These are phyloP conservation scores for Falcaria lacertinaria DNA, from an alignment of 2,888 invertebrate species.

Conservation along the genomic window DNA sequence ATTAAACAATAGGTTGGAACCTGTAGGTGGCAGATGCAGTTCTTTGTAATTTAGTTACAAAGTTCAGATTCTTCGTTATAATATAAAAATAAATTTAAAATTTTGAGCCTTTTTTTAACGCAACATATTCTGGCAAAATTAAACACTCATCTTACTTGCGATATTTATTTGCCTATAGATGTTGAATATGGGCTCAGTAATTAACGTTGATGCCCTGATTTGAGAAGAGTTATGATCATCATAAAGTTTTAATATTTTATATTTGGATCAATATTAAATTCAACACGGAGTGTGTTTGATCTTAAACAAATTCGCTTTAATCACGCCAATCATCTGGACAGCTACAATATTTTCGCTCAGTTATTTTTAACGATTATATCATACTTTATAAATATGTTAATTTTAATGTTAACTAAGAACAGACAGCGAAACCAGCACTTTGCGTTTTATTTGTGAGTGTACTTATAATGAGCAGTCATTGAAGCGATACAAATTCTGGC, in stretches of 20 bases:
- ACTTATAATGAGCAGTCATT: slow-evolving; percentile 3
- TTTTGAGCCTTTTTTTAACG: no score
- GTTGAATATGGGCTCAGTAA: not conserved
- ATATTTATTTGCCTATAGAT: not conserved
- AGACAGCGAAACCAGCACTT: slow-evolving; percentile 10
- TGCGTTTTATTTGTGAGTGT: slow-evolving; percentile 3
- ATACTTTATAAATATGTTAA: not conserved
- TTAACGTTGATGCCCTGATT: not conserved
- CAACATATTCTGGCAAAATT: no score
- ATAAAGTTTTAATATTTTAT: not conserved
- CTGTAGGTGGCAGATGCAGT: no score
- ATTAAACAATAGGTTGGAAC: no score
- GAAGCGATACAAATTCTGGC: slow-evolving; percentile 5
- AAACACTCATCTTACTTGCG: slow-evolving; percentile 6
- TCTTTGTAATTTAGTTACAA: no score
- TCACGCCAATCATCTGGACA: not conserved
- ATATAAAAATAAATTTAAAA: slow-evolving; percentile 45
- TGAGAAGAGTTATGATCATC: not conserved
- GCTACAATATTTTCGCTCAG: not conserved
- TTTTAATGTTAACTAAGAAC: not conserved
- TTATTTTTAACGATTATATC: not conserved
- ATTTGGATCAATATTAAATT: not conserved
- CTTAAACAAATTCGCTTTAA: not conserved
- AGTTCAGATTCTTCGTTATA: no score
- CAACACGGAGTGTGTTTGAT: not conserved